Percentiles rank a stretch among this genome's conserved stretches.
phyloP scores from a whole-genome alignment of 2,888 invertebrate species.

The Pristionchus maxplancki region DNA sequence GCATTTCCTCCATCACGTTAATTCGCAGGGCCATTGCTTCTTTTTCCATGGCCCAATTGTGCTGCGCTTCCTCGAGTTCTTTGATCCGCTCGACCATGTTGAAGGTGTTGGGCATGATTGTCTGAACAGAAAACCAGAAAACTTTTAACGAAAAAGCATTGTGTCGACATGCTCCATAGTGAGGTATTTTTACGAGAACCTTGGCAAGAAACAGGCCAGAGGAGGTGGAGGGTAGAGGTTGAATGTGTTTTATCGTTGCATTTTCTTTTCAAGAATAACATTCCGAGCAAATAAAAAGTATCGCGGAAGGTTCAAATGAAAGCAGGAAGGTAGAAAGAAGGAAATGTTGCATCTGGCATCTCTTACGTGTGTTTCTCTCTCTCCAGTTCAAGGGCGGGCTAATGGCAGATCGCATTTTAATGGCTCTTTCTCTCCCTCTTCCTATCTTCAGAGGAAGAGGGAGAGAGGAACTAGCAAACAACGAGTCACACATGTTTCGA shows the following conservation, averaged over 20 bases:
- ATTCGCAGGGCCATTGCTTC: not conserved
- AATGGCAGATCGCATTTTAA: not conserved
- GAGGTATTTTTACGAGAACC: too few relatives aligned
- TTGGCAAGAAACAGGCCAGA: too few relatives aligned
- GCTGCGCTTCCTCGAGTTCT: not conserved
- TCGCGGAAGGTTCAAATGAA: too few relatives aligned
- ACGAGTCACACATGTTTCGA: not conserved
- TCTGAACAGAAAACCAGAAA: too few relatives aligned
- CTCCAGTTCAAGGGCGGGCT: not conserved
- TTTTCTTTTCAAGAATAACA: too few relatives aligned
- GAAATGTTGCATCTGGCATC: not conserved
- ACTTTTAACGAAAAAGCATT: too few relatives aligned
- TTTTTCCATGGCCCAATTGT: not conserved
- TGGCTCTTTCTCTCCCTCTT: not conserved
- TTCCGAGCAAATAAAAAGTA: too few relatives aligned
- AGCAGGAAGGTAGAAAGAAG: not conserved
- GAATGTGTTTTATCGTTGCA: too few relatives aligned
- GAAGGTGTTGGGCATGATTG: not conserved
- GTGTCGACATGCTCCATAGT: too few relatives aligned
- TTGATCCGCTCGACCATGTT: not conserved
- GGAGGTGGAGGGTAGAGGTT: too few relatives aligned
- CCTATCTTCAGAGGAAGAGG: not conserved
- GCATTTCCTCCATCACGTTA: not conserved
- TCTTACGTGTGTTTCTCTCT: not conserved
- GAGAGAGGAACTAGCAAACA: not conserved